Conservation (phyloP, 2,797 vertebrate species). For the Lagorchestes hirsutus region DNA sequence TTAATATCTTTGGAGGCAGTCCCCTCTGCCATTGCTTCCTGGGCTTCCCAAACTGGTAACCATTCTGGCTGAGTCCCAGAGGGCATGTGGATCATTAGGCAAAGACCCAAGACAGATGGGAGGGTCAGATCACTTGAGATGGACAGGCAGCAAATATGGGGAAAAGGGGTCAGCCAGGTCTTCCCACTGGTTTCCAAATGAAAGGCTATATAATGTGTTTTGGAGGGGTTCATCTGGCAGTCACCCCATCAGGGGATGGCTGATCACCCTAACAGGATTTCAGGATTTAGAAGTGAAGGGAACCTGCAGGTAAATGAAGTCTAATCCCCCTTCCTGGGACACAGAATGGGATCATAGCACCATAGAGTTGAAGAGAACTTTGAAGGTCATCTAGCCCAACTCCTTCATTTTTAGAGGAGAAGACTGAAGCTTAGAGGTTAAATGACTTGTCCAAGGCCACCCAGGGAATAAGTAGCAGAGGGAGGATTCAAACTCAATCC, state of each 20-base stretch:
- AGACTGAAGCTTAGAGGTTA: neutral
- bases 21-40: neutral
- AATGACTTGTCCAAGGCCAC: neutral
- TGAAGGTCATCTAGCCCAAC: neutral
- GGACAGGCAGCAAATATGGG: neutral
- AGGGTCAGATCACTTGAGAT: neutral
- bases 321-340: neutral
- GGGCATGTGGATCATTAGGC: neutral
- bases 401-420: neutral
- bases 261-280: neutral
- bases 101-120: neutral
- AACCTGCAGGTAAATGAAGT: neutral
- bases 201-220: neutral
- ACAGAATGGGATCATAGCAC: neutral
- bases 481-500: neutral
- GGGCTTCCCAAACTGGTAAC: neutral
- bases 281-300: neutral
- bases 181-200: conserved; percentile 1
- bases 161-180: neutral
- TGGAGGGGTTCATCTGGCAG: neutral
- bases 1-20: neutral
- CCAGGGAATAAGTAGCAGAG: neutral
- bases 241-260: neutral
- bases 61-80: neutral
- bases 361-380: neutral